Base-by-base conservation (phyloP, 1,140 invertebrate species). In the Drosophila parvula region DNA sequence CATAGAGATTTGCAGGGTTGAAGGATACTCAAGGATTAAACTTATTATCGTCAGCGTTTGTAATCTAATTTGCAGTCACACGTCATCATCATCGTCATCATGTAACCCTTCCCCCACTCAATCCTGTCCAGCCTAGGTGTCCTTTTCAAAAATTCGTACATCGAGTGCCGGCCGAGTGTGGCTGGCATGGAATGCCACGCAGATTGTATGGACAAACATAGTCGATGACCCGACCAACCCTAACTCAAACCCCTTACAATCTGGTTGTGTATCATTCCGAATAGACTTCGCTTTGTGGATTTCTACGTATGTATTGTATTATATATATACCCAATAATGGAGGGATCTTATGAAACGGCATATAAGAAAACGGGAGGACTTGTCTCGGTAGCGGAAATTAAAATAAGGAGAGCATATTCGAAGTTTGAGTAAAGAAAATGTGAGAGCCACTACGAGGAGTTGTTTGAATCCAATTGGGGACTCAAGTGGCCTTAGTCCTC, bases 61-160 rank as follows among this genome's bases (percentile, higher is more conserved):
- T 79, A 67, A 79, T 82, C 78, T 82, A 83, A 82, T 82, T 82
- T 82, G 75, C 47, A 83, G 44, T 57, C n/a, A n/a, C n/a, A n/a
- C n/a, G n/a, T n/a, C n/a, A n/a, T n/a, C n/a, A n/a, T n/a, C n/a
- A n/a, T n/a, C n/a, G n/a, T n/a, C n/a, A n/a, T n/a, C n/a, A n/a
- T n/a, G n/a, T n/a, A n/a, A n/a, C n/a, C n/a, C n/a, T n/a, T n/a
- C n/a, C 78, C 76, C 53, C 65, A 63, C 62, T 70, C 57, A 30
- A 18, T 32, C 38, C 38, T 61, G 63, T 50, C 59, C 79, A 47
- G 73, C 45, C n/a, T 28, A 27, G n/a, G 53, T 71, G 61, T 81
- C 78, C 78, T 64, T 70, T 79, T 68, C 32, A 36, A 64, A 67
- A 78, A 62, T 40, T 78, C 78, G 78, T 51, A 59, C n/a, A n/a